Conservation (phyloP, 2,888 invertebrate genomes). For the Hipparchia sbordonii region DNA sequence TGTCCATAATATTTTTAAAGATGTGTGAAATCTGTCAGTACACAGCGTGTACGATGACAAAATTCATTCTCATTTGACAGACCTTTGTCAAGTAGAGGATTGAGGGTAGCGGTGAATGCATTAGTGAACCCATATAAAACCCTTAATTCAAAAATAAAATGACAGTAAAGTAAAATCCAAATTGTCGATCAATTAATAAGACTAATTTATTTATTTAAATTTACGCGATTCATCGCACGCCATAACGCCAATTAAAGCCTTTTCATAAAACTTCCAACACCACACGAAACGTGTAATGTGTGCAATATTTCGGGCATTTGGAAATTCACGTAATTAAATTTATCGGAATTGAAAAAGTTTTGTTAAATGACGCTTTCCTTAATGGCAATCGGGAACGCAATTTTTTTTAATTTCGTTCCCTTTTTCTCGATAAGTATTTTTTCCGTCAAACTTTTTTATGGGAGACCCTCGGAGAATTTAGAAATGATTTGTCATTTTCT, state of each 20-base stretch:
- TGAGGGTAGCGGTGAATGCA: too few species aligned
- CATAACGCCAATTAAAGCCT: conserved; percentile 3
- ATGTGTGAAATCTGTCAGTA: too few species aligned
- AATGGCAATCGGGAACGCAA: conserved; percentile 41
- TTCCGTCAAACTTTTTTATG: conserved; percentile 4
- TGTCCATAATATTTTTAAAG: too few species aligned
- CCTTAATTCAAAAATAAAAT: too few species aligned
- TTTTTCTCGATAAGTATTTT: conserved; percentile 15
- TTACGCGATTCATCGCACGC: background rate
- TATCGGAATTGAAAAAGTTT: conserved; percentile 48
- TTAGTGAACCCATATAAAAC: too few species aligned
- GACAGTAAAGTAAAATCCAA: background rate
- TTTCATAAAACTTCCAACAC: conserved; percentile 8
- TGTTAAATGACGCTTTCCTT: conserved; percentile 41
- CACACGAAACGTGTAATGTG: conserved; percentile 5
- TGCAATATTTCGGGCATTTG: conserved; percentile 5
- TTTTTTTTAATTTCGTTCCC: conserved; percentile 39
- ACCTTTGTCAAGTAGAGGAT: too few species aligned
- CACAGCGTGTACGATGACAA: too few species aligned
- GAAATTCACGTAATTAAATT: conserved; percentile 39
- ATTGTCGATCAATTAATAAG: background rate
- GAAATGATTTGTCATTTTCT: conserved; percentile 21
- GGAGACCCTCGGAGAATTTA: conserved; percentile 10
- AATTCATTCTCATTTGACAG: too few species aligned
- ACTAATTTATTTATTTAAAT: background rate